Percentiles rank a stretch among this genome's conserved stretches.
Evolutionary conservation across 2,888 invertebrate genomes (phyloP).

Genomic region (Dryadula phaetusa): DNA sequence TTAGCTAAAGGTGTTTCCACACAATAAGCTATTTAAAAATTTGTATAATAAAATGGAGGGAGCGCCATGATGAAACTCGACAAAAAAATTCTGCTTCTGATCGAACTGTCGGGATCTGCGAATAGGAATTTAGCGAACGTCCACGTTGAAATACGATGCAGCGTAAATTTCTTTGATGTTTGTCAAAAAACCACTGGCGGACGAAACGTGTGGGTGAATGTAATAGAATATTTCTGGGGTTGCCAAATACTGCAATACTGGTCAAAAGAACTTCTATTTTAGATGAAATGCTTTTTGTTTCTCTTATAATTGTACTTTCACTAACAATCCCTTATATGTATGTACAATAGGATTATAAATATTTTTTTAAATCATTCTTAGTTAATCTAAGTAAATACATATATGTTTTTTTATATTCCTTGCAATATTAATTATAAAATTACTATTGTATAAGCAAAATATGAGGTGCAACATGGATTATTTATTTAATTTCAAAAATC

Average conservation of each 20-base stretch:
- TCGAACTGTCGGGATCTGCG: conserved; percentile 22
- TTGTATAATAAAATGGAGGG: neutral
- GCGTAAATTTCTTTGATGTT: conserved; percentile 30
- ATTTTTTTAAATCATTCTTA: too few species aligned
- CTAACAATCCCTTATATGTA: too few species aligned
- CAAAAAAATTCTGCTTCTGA: conserved; percentile 16
- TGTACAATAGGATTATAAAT: too few species aligned
- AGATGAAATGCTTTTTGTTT: conserved; percentile 8
- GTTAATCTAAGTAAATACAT: too few species aligned
- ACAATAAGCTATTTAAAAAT: neutral
- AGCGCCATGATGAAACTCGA: neutral
- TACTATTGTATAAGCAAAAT: too few species aligned
- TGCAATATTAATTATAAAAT: too few species aligned
- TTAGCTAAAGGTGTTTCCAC: neutral
- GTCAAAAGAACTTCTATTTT: conserved; percentile 4
- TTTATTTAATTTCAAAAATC: too few species aligned
- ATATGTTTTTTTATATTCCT: too few species aligned
- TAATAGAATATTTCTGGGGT: conserved; percentile 25
- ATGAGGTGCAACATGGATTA: too few species aligned
- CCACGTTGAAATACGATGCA: conserved; percentile 29
- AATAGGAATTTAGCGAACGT: conserved; percentile 25
- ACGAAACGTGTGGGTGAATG: conserved; percentile 21
- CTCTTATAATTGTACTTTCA: neutral
- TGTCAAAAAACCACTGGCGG: conserved; percentile 28
- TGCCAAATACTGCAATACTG: conserved; percentile 17